A percentile compares a stretch with the other conserved stretches of the same genome.
phyloP scores from a whole-genome alignment of 2,113 vertebrate genomes.

The Caranx melampygus region DNA sequence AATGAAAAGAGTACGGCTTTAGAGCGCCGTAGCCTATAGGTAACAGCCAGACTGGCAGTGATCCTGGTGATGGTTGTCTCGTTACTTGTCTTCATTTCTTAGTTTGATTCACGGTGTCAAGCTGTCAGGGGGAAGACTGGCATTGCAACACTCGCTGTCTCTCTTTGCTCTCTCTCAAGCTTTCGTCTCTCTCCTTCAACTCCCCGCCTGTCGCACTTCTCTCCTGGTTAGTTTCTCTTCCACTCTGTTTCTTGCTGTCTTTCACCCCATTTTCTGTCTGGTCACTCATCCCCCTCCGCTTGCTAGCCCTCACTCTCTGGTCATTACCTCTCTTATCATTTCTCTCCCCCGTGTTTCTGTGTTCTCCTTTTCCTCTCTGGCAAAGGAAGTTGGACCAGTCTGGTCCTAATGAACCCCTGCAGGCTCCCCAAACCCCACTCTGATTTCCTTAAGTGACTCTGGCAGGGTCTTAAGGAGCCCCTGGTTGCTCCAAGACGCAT shows the following conservation, averaged over 20 bases:
- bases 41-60: conserved; percentile 71
- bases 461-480: conserved; percentile 75
- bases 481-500: conserved; percentile 68
- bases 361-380: conserved; percentile 69
- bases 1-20: conserved; percentile 68
- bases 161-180: conserved; percentile 56
- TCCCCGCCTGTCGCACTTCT: conserved; percentile 29
- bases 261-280: conserved; percentile 38
- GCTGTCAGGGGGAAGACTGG: conserved; percentile 70
- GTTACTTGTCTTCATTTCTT: conserved; percentile 76
- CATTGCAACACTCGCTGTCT: conserved; percentile 49
- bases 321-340: conserved; percentile 52
- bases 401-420: conserved; percentile 83
- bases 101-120: conserved; percentile 76
- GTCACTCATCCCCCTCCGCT: conserved; percentile 32
- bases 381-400: conserved; percentile 76
- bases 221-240: conserved; percentile 57
- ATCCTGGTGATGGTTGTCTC: conserved; percentile 70
- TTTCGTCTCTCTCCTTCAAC: conserved; percentile 45
- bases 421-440: conserved; percentile 76
- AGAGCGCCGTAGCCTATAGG: conserved; percentile 67
- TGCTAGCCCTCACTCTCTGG: conserved; percentile 38
- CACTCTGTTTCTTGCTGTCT: conserved; percentile 54
- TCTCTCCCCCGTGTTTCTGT: conserved; percentile 44
- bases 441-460: conserved; percentile 83